These are phyloP conservation scores for Melopsittacus undulatus DNA, from an alignment of 2,797 vertebrate species.

Conservation along the genomic window DNA sequence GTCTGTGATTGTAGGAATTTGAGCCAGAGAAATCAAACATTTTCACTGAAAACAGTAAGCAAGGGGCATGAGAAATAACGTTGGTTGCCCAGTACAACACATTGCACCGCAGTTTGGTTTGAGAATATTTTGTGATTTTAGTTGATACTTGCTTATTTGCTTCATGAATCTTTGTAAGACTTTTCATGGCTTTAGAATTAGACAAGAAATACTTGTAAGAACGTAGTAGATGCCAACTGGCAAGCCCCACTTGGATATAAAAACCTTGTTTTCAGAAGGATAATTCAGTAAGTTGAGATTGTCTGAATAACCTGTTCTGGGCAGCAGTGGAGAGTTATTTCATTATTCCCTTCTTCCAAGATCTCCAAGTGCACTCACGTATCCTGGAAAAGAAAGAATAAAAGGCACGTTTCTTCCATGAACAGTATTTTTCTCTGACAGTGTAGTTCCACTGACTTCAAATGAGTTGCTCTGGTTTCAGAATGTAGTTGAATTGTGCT, in stretches of 20 bases:
- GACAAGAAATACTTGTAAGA: background rate
- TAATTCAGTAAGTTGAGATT: background rate
- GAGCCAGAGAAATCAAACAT: background rate
- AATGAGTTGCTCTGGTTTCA: background rate
- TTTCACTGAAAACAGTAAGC: background rate
- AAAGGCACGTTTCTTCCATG: background rate
- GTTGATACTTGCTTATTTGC: background rate
- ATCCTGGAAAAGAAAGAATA: background rate
- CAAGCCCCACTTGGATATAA: background rate
- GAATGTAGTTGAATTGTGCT: background rate
- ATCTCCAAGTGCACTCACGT: background rate
- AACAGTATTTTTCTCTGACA: background rate
- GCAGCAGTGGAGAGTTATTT: background rate
- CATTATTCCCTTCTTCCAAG: background rate
- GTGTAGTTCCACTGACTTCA: background rate
- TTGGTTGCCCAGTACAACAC: background rate
- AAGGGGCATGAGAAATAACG: background rate
- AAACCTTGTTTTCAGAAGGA: fast-evolving
- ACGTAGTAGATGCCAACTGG: background rate
- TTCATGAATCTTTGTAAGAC: background rate
- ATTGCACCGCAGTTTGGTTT: background rate
- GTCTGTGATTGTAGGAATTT: background rate
- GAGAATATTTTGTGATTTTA: background rate
- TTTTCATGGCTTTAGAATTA: background rate
- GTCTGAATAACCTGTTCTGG: background rate